Conservation (phyloP, 2,113 vertebrate genomes). For the Machaerirhynchus nigripectus region DNA sequence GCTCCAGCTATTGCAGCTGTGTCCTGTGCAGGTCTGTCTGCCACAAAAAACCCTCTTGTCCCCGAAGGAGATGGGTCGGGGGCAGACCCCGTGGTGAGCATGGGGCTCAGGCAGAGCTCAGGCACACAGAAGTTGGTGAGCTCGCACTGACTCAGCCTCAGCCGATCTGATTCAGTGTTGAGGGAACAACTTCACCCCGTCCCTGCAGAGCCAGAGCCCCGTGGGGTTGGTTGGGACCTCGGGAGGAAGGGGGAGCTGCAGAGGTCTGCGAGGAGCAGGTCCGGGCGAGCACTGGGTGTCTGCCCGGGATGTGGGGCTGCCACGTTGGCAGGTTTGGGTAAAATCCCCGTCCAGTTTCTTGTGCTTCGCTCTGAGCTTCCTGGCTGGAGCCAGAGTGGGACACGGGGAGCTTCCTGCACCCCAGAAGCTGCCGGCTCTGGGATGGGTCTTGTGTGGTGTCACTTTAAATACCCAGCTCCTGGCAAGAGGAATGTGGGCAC, state of each 20-base stretch:
- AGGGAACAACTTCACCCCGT: fast-evolving
- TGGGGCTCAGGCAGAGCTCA: background rate
- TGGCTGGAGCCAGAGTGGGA: background rate
- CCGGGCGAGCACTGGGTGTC: fast-evolving
- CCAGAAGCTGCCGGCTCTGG: background rate
- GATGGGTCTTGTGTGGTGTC: fast-evolving
- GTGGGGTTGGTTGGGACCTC: fast-evolving
- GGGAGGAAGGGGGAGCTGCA: background rate
- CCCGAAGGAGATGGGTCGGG: fast-evolving
- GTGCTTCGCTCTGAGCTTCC: background rate
- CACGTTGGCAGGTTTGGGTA: fast-evolving
- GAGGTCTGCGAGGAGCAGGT: background rate
- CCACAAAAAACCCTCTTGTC: background rate
- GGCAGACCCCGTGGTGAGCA: fast-evolving
- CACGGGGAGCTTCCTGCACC: fast-evolving
- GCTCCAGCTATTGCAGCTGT: fast-evolving
- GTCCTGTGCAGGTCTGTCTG: background rate
- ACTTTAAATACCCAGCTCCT: background rate
- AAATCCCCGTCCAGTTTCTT: background rate
- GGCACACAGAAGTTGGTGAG: background rate
- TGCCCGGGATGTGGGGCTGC: background rate
- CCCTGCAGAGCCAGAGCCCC: background rate
- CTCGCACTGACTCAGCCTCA: background rate
- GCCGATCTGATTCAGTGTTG: background rate
- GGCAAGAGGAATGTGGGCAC: background rate